These are phyloP conservation scores for Hemitrygon akajei DNA, from an alignment of 2,797 vertebrate genomes.

Conservation along the genomic window DNA sequence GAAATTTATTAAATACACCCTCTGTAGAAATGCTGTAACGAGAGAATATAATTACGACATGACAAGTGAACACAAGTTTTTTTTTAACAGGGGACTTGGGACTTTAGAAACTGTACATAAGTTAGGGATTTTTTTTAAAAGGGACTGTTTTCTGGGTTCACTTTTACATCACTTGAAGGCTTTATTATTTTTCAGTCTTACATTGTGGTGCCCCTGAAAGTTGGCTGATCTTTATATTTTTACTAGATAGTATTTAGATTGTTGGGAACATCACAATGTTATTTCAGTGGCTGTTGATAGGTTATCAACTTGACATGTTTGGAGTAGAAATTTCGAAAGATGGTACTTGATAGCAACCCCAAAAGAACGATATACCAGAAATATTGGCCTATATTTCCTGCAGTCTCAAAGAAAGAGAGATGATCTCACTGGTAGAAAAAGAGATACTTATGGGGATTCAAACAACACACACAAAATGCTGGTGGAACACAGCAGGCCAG, in stretches of 20 bases:
- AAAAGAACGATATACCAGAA: background rate
- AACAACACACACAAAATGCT: too few relatives aligned
- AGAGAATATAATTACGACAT: background rate
- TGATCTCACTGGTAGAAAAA: too few relatives aligned
- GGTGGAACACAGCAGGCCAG: too few relatives aligned
- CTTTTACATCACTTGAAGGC: background rate
- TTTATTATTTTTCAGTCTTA: background rate
- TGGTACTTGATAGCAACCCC: background rate
- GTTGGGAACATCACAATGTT: background rate
- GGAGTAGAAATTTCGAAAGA: background rate
- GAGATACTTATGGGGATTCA: too few relatives aligned
- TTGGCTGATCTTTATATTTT: background rate
- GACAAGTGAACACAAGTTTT: background rate
- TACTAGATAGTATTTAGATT: background rate
- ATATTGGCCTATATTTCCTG: background rate
- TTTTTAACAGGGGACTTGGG: background rate
- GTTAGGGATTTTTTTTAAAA: background rate
- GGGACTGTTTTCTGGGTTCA: background rate
- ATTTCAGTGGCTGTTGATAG: background rate
- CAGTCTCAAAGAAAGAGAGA: too few relatives aligned
- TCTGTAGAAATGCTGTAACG: background rate
- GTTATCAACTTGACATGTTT: background rate
- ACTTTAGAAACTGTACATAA: background rate
- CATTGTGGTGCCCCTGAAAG: background rate
- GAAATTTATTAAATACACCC: background rate